Conservation (phyloP, 2,113 vertebrate genomes). For the Perca flavescens region DNA sequence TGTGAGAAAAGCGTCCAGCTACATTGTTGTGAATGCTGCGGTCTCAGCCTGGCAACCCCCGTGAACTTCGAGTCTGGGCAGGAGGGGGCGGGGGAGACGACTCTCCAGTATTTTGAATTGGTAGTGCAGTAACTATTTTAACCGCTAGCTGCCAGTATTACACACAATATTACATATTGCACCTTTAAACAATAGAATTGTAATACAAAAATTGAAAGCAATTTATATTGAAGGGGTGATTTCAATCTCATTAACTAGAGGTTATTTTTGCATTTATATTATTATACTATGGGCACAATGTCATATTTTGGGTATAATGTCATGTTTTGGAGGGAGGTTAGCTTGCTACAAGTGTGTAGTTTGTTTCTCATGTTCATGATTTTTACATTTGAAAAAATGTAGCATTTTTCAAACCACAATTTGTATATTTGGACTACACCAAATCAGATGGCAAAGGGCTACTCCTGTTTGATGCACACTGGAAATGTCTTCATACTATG, state of each 20-base stretch:
- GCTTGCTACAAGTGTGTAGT: not conserved
- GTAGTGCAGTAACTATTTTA: too few relatives aligned
- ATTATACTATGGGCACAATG: not conserved
- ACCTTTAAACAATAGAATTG: not conserved
- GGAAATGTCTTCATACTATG: not conserved
- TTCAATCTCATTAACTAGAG: not conserved
- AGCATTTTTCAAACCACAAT: not conserved
- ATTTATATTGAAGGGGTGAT: not conserved
- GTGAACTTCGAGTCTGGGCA: too few relatives aligned
- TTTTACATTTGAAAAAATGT: not conserved
- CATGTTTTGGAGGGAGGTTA: not conserved
- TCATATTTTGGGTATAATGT: not conserved
- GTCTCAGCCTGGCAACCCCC: too few relatives aligned
- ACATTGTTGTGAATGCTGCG: too few relatives aligned
- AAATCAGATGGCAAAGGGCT: constrained; percentile 2
- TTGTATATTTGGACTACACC: not conserved
- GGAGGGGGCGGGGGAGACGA: too few relatives aligned
- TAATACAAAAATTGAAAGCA: not conserved
- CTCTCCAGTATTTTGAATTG: too few relatives aligned
- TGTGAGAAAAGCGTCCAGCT: too few relatives aligned
- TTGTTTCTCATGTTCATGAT: not conserved
- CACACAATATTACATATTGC: too few relatives aligned
- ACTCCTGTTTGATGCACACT: not conserved
- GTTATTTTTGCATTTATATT: not conserved
- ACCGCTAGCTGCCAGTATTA: too few relatives aligned